phyloP scores from a whole-genome alignment of 92 coral and sea anemone species.

The Pocillopora meandrina region DNA sequence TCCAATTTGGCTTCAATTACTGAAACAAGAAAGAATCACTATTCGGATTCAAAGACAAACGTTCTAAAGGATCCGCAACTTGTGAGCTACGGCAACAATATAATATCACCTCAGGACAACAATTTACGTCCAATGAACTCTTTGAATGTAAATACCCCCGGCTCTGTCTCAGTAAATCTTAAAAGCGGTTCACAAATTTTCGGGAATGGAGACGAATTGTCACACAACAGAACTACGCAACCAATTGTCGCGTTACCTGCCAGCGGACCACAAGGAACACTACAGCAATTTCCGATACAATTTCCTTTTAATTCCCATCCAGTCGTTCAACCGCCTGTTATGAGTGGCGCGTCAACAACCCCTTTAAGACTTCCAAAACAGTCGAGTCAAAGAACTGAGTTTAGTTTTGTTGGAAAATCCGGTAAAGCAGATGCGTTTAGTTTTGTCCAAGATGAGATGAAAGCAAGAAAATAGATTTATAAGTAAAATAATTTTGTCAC shows the following conservation, averaged over 20 bases:
- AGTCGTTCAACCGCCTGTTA: background rate
- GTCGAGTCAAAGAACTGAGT: slow-evolving; percentile 58
- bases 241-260: background rate
- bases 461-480: slow-evolving; percentile 62
- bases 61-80: background rate
- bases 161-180: background rate
- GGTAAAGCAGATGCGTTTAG: slow-evolving; percentile 83
- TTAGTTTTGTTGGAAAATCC: slow-evolving; percentile 81
- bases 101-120: background rate
- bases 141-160: background rate
- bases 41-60: background rate
- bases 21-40: background rate
- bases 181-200: background rate
- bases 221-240: slow-evolving; percentile 1
- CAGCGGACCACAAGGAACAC: background rate
- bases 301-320: slow-evolving; percentile 9
- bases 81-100: slow-evolving; percentile 1
- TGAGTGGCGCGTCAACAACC: slow-evolving; percentile 53
- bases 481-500: too few species aligned
- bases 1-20: background rate
- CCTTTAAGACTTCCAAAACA: slow-evolving; percentile 67
- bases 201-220: background rate
- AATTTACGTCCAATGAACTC: background rate
- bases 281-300: background rate
- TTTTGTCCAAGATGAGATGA: slow-evolving; percentile 93